Conservation (phyloP, 2,797 vertebrate genomes). For the Cetoscarus ocellatus region DNA sequence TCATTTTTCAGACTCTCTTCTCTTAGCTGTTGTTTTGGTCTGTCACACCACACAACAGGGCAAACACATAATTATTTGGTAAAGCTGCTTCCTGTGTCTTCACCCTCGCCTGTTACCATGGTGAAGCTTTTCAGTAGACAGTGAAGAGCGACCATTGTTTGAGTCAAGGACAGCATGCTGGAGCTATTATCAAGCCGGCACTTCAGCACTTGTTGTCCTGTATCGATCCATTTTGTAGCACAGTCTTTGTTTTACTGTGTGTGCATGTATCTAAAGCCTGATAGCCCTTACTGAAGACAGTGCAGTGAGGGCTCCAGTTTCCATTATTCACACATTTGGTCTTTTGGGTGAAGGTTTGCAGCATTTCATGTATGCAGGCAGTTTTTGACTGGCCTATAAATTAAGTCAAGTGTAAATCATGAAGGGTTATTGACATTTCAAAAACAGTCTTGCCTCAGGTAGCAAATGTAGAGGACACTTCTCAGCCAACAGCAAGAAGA, state of each 20-base stretch:
- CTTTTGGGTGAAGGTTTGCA: constrained; percentile 3
- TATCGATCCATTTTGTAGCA: constrained; percentile 67
- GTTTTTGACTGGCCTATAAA: neutral
- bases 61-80: constrained; percentile 14
- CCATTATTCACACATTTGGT: neutral
- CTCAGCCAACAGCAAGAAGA: neutral
- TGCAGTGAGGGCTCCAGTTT: neutral
- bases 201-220: constrained; percentile 54
- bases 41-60: neutral
- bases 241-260: constrained; percentile 8
- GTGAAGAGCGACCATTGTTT: constrained; percentile 57
- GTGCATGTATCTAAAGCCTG: constrained; percentile 1
- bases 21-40: neutral
- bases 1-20: constrained; percentile 10
- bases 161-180: constrained; percentile 59
- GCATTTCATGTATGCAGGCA: neutral
- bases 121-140: constrained; percentile 60
- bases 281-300: neutral
- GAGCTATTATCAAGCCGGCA: constrained; percentile 53
- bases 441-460: neutral
- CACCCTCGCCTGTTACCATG: constrained; percentile 70
- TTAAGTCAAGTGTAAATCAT: constrained; percentile 16
- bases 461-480: neutral
- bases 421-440: constrained; percentile 7
- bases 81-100: constrained; percentile 18